phyloP scores from a whole-genome alignment of 2,888 invertebrate genomes.

The Cosmia pyralina region DNA sequence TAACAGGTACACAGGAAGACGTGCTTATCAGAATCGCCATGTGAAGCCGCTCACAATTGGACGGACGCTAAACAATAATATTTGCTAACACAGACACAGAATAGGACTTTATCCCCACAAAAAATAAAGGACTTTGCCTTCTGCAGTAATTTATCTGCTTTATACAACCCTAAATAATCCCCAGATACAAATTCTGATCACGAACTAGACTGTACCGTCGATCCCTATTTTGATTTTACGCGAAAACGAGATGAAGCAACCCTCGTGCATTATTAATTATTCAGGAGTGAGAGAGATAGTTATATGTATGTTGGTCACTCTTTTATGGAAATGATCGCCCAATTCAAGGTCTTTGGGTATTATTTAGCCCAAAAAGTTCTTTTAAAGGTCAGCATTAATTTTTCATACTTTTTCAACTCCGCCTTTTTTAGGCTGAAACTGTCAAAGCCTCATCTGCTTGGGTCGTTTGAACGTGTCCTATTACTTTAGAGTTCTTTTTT shows the following conservation, averaged over 20 bases:
- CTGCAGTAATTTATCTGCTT: constrained; percentile 40
- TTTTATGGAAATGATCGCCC: constrained; percentile 1
- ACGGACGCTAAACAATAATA: no score
- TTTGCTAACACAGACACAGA: not conserved
- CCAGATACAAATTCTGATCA: constrained; percentile 53
- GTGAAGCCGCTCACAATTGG: no score
- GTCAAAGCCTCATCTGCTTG: not conserved
- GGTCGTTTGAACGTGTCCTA: no score
- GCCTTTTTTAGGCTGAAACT: constrained; percentile 6
- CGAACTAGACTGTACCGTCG: constrained; percentile 53
- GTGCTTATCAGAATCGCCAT: no score
- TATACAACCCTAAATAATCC: constrained; percentile 39
- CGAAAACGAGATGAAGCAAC: constrained; percentile 47
- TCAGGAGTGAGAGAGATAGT: constrained; percentile 21
- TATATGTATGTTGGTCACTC: not conserved
- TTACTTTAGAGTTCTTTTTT: no score
- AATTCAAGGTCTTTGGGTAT: constrained; percentile 18
- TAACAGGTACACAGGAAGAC: no score
- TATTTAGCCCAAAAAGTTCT: constrained; percentile 14
- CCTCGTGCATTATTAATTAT: constrained; percentile 10
- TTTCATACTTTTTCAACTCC: constrained; percentile 13
- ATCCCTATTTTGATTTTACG: constrained; percentile 54
- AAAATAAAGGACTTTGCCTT: constrained; percentile 20
- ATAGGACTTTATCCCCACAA: not conserved
- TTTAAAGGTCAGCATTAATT: constrained; percentile 13